Conservation (phyloP, 2,797 vertebrate species). For the Arrhamphus sclerolepis region DNA sequence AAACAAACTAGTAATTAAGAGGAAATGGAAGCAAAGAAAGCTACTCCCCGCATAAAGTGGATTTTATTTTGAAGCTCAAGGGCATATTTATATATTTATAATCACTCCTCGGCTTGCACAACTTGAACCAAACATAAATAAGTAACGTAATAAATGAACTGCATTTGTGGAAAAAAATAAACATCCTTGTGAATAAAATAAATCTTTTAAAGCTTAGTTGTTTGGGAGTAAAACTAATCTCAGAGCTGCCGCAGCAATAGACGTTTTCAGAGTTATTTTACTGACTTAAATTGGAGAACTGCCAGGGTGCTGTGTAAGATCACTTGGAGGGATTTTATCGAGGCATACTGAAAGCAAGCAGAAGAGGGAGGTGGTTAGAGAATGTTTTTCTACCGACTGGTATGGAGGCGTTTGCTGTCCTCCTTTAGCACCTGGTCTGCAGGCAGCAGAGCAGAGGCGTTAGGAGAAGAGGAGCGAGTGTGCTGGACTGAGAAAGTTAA, state of each 20-base stretch:
- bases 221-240: slow-evolving; percentile 8
- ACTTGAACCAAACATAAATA: slow-evolving; percentile 8
- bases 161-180: slow-evolving; percentile 8
- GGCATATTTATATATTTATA: slow-evolving; percentile 8
- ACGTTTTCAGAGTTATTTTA: neutral
- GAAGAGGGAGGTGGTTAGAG: slow-evolving; percentile 15
- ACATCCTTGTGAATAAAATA: neutral
- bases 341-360: slow-evolving; percentile 5
- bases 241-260: neutral
- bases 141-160: slow-evolving; percentile 8
- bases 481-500: slow-evolving; percentile 14
- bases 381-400: slow-evolving; percentile 24
- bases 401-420: slow-evolving; percentile 42
- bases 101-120: neutral
- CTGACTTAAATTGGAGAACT: slow-evolving; percentile 6
- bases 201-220: neutral
- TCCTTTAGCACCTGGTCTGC: slow-evolving; percentile 26
- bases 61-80: neutral
- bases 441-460: slow-evolving; percentile 27
- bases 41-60: neutral
- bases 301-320: slow-evolving; percentile 19
- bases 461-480: slow-evolving; percentile 5
- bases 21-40: neutral
- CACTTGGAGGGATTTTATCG: slow-evolving; percentile 23
- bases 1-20: neutral